Base-by-base conservation (phyloP, 2,888 invertebrate genomes). In the Dicyrtomina minuta region DNA sequence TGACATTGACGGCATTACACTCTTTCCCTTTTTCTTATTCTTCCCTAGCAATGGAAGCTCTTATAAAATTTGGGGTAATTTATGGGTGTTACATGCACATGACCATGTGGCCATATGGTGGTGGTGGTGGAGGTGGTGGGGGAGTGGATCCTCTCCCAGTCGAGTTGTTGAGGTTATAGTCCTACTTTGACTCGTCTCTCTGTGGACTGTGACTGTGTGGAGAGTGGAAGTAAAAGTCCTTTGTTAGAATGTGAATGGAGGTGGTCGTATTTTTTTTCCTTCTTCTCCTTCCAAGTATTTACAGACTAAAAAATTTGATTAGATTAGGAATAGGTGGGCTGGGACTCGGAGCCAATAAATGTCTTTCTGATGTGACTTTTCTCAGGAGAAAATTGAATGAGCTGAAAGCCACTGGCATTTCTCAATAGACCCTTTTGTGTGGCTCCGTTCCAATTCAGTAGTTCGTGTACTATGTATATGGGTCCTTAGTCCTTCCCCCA, bases 341-440 rank as follows among this genome's bases (percentile, higher is more conserved):
- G 10, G 46, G 61, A 44, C 46, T 10, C 43, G 59, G 43, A 41
- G 22, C 59, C 64, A 64, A 69, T 65, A 65, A 64, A 69, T 65
- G 69, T 58, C 64, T 64, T 64, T 69, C 64, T 64, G 65, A 65
- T 59, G 66, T 66, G 70, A 66, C 70, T 70, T 70, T 70, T 67
- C 62, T 70, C 62, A 56, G 53, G 51, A 70, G 70, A 67, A 70
- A 70, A 70, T 70, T 70, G 70, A 70, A 70, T 70, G 67, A 70
- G 66, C 61, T 53, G 2, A 17, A 39, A 62, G 62, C 44, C 49
- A 22, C 49, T 62, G 62, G 62, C 62, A 62, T 62, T 62, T 62
- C 27, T 62, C 62, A 62, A 62, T 62, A 49, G 62, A 49, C 62
- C n/a, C 62, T 49, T 62, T 46, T 62, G 49, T 62, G 62, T 62